These are phyloP conservation scores for Pitta sordida DNA, from an alignment of 2,113 vertebrate genomes.

Conservation along the genomic window DNA sequence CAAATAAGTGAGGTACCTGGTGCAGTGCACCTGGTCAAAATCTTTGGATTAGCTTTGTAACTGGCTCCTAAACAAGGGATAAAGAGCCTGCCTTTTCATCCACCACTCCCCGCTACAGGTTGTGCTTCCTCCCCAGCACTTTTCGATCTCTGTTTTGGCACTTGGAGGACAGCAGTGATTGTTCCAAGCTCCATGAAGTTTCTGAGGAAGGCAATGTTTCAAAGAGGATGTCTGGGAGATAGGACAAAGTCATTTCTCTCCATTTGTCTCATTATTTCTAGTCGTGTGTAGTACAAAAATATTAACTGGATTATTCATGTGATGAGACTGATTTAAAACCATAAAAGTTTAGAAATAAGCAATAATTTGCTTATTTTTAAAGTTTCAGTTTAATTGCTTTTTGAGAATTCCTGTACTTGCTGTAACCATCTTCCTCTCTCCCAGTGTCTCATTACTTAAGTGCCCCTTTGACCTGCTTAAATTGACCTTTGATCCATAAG, in stretches of 20 bases:
- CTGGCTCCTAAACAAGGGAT: not conserved
- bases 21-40: not conserved
- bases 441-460: not conserved
- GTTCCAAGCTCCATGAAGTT: not conserved
- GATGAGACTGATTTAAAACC: not conserved
- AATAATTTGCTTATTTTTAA: not conserved
- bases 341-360: not conserved
- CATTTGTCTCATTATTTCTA: not conserved
- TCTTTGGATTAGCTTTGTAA: not conserved
- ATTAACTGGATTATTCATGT: not conserved
- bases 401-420: not conserved
- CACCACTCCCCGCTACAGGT: not conserved
- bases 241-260: not conserved
- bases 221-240: not conserved
- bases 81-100: not conserved
- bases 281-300: not conserved
- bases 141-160: not conserved
- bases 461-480: not conserved
- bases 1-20: not conserved
- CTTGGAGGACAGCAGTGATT: not conserved
- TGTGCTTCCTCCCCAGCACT: not conserved
- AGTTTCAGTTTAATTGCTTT: not conserved
- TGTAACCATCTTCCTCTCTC: not conserved
- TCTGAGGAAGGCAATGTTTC: not conserved
- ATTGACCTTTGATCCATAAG: not conserved